Evolutionary conservation across 2,888 invertebrate genomes (phyloP).

Genomic region (Aphrophora alni): DNA sequence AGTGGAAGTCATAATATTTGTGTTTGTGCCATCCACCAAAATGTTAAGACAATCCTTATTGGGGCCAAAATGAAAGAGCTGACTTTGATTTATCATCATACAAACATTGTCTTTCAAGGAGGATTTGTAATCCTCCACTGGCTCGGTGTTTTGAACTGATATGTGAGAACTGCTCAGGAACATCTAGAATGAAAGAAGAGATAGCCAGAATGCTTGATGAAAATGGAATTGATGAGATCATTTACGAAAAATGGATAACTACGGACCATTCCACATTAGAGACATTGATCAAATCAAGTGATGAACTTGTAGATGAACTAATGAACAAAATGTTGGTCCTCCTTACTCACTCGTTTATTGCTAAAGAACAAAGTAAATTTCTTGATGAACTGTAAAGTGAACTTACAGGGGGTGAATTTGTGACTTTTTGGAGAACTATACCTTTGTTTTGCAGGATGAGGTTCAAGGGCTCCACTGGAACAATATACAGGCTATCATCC

Average conservation of each 20-base stretch:
- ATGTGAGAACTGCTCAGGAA: neutral
- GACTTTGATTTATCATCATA: neutral
- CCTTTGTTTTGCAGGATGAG: slow-evolving; percentile 24
- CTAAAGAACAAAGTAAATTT: neutral
- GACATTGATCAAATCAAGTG: neutral
- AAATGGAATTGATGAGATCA: neutral
- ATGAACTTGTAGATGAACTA: neutral
- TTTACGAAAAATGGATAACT: neutral
- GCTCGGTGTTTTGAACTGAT: neutral
- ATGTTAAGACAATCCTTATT: neutral
- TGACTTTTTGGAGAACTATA: slow-evolving; percentile 25
- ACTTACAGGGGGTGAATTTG: neutral
- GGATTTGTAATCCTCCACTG: neutral
- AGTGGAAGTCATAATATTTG: neutral
- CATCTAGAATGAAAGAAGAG: neutral
- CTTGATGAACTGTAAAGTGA: neutral
- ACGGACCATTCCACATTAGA: neutral
- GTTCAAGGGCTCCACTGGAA: slow-evolving; percentile 17
- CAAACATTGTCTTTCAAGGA: neutral
- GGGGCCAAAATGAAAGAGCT: neutral
- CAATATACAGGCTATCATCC: neutral
- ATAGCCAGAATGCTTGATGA: neutral
- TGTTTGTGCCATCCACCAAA: neutral
- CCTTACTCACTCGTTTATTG: neutral
- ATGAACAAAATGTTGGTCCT: neutral